phyloP scores from a whole-genome alignment of 2,797 vertebrate species.

The Phalloptychus januarius region DNA sequence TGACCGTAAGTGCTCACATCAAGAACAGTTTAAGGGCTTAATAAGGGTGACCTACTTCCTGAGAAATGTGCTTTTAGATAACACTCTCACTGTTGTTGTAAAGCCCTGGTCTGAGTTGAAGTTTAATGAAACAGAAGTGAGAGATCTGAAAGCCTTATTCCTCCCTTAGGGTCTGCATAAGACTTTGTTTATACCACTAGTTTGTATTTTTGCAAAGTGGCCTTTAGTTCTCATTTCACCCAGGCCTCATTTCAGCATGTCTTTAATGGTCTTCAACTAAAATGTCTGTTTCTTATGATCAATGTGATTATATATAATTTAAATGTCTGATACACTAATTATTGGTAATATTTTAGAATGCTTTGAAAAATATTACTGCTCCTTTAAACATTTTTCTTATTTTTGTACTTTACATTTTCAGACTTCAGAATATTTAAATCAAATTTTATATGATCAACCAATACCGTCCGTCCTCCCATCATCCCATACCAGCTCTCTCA shows the following conservation, averaged over 20 bases:
- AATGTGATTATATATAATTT: not conserved
- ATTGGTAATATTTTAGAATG: not conserved
- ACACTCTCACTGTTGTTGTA: slow-evolving; percentile 41
- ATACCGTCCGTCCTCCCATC: not conserved
- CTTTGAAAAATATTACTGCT: not conserved
- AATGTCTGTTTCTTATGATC: not conserved
- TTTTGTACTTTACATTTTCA: not conserved
- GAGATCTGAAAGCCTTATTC: not conserved
- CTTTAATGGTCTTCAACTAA: not conserved
- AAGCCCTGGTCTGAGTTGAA: slow-evolving; percentile 19
- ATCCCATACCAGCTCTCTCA: not conserved
- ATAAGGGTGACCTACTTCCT: slow-evolving; percentile 66
- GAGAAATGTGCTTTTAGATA: slow-evolving; percentile 44
- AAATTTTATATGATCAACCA: not conserved
- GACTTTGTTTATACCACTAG: slow-evolving; percentile 30
- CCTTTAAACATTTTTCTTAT: not conserved
- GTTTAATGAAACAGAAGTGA: slow-evolving; percentile 5
- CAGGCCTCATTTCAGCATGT: not conserved
- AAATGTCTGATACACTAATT: not conserved
- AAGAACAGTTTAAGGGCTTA: slow-evolving; percentile 48
- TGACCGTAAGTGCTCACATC: slow-evolving; percentile 51
- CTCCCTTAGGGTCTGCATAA: slow-evolving; percentile 22
- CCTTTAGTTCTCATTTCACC: not conserved
- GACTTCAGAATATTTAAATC: not conserved
- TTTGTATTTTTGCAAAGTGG: not conserved